These are phyloP conservation scores for Heterodera schachtii DNA, from an alignment of 1,140 invertebrate species.

Conservation along the genomic window DNA sequence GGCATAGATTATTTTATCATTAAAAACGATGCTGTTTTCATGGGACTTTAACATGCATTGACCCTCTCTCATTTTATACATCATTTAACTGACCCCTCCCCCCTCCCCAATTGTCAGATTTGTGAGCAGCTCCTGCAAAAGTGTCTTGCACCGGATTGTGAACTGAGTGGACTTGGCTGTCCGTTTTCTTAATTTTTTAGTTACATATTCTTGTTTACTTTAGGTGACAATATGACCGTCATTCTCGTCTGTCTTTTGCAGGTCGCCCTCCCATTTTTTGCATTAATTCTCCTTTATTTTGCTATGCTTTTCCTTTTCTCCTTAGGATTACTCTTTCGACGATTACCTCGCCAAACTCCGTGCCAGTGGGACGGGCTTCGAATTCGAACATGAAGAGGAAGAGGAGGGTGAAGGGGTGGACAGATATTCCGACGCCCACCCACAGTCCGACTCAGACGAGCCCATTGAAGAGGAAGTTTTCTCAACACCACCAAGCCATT, in stretches of 20 bases:
- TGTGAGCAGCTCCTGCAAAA: conserved; percentile 91
- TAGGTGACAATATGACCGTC: conserved; percentile 91
- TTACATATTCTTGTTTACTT: background rate
- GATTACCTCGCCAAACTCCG: conserved; percentile 25
- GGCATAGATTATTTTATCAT: conserved; percentile 36
- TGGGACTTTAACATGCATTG: too few relatives aligned
- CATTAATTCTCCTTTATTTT: background rate
- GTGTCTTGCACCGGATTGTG: conserved; percentile 90
- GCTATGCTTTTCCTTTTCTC: background rate
- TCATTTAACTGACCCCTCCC: too few relatives aligned
- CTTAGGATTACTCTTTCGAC: conserved; percentile 5
- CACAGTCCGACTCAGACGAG: background rate
- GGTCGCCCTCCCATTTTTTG: too few relatives aligned
- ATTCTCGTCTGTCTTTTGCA: conserved; percentile 81
- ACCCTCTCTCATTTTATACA: conserved; percentile 13
- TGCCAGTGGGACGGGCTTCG: background rate
- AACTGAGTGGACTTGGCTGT: conserved; percentile 91
- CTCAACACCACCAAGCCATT: conserved; percentile 34
- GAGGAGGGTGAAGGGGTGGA: conserved; percentile 3
- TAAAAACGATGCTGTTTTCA: too few relatives aligned
- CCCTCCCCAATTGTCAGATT: too few relatives aligned
- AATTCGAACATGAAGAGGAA: too few relatives aligned
- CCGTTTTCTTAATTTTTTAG: background rate
- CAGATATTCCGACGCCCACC: conserved; percentile 4
- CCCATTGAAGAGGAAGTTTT: conserved; percentile 30